phyloP scores from a whole-genome alignment of 2,888 invertebrate species.

The Volucella zonaria region DNA sequence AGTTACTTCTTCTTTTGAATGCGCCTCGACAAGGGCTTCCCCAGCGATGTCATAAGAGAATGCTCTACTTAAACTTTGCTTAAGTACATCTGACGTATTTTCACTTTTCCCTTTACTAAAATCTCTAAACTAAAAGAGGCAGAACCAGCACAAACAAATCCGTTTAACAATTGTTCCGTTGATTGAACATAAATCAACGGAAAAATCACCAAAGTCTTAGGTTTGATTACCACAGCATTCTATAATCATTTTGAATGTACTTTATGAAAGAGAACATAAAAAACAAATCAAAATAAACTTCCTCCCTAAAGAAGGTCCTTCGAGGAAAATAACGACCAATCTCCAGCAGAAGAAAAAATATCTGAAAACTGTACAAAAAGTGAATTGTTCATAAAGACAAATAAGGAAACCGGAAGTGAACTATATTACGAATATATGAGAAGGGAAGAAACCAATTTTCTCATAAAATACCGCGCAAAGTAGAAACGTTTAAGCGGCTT shows the following conservation, averaged over 20 bases:
- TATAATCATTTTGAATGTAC: background rate
- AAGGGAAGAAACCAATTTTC: conserved; percentile 23
- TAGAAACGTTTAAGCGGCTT: conserved; percentile 15
- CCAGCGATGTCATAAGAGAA: background rate
- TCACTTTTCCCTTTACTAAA: background rate
- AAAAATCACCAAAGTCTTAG: background rate
- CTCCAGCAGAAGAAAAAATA: background rate
- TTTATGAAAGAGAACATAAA: background rate
- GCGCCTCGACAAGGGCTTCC: background rate
- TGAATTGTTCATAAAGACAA: conserved; percentile 17
- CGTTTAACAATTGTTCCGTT: conserved; percentile 4
- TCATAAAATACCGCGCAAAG: conserved; percentile 19
- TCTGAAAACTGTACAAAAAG: background rate
- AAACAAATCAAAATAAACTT: conserved; percentile 23
- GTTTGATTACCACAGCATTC: conserved; percentile 3
- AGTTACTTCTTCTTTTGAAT: conserved; percentile 52
- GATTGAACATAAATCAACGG: background rate
- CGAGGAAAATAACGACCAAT: conserved; percentile 2
- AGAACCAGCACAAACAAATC: background rate
- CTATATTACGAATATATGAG: conserved; percentile 28
- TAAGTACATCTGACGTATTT: conserved; percentile 37
- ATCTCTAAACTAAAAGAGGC: background rate
- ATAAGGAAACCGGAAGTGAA: conserved; percentile 46
- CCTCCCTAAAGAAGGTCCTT: conserved; percentile 11
- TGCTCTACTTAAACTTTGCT: background rate